Conservation (phyloP, 2,797 vertebrate species). For the Tapirus indicus region DNA sequence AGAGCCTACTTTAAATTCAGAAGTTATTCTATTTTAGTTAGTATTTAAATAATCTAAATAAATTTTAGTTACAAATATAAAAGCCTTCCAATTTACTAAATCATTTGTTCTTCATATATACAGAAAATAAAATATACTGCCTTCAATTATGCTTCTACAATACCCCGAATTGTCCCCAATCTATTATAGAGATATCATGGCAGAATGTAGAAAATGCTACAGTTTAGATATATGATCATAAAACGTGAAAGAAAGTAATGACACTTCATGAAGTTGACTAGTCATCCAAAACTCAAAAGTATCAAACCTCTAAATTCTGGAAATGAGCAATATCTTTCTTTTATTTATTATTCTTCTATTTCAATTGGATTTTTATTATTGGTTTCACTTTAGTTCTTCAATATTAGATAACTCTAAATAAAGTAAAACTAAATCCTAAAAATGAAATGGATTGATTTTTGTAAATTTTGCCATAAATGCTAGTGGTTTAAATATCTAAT, state of each 20-base stretch:
- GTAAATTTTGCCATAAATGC: not conserved
- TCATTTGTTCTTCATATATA: not conserved
- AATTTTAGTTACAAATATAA: not conserved
- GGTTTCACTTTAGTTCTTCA: not conserved
- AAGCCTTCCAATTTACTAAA: not conserved
- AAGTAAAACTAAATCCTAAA: not conserved
- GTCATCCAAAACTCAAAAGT: conserved; percentile 62
- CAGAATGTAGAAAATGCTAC: not conserved
- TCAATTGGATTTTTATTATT: not conserved
- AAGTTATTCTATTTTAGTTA: conserved; percentile 5
- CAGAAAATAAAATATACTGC: conserved; percentile 44
- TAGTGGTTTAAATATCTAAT: not conserved
- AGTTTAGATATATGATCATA: conserved; percentile 49
- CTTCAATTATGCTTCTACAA: conserved; percentile 50
- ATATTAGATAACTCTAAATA: not conserved
- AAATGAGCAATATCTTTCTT: not conserved
- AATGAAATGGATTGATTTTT: not conserved
- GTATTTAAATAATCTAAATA: not conserved
- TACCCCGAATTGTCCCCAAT: not conserved
- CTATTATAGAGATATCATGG: conserved; percentile 20
- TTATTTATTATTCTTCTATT: not conserved
- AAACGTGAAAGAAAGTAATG: conserved; percentile 62
- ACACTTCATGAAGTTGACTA: conserved; percentile 57
- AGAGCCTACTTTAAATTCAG: not conserved
- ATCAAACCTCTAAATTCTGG: conserved; percentile 37